Conservation (phyloP, 2,888 invertebrate species). For the Junonia oenone region DNA sequence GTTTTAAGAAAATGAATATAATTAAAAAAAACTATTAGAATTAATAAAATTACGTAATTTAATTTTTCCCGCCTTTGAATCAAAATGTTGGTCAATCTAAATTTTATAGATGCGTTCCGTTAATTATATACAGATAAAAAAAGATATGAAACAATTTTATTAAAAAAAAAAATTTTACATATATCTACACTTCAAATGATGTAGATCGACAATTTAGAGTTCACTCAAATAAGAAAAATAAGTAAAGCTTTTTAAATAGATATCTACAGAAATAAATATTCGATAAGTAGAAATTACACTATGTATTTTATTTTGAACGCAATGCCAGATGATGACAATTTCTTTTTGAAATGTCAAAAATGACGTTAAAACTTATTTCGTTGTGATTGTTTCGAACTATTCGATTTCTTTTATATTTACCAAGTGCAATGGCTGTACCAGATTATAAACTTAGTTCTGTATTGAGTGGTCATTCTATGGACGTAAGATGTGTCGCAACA, state of each 20-base stretch:
- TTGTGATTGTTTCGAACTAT: slow-evolving; percentile 44
- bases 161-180: neutral
- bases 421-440: slow-evolving; percentile 60
- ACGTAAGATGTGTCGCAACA: slow-evolving; percentile 88
- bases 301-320: slow-evolving; percentile 11
- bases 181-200: too few relatives aligned
- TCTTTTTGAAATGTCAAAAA: slow-evolving; percentile 33
- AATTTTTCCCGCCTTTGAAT: slow-evolving; percentile 4
- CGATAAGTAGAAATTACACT: too few relatives aligned
- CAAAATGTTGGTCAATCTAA: slow-evolving; percentile 1
- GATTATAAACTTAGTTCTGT: slow-evolving; percentile 89
- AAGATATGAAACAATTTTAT: neutral
- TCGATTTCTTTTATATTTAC: slow-evolving; percentile 29
- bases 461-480: slow-evolving; percentile 89
- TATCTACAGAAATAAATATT: too few relatives aligned
- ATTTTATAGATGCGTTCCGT: slow-evolving; percentile 6
- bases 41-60: neutral
- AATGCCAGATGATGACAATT: slow-evolving; percentile 14
- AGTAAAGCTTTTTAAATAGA: too few relatives aligned
- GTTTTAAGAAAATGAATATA: neutral
- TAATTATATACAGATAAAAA: neutral
- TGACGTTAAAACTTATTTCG: slow-evolving; percentile 19
- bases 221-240: too few relatives aligned
- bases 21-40: neutral
- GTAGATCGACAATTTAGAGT: too few relatives aligned